Conservation (phyloP, 2,888 invertebrate genomes). For the Phania funesta region DNA sequence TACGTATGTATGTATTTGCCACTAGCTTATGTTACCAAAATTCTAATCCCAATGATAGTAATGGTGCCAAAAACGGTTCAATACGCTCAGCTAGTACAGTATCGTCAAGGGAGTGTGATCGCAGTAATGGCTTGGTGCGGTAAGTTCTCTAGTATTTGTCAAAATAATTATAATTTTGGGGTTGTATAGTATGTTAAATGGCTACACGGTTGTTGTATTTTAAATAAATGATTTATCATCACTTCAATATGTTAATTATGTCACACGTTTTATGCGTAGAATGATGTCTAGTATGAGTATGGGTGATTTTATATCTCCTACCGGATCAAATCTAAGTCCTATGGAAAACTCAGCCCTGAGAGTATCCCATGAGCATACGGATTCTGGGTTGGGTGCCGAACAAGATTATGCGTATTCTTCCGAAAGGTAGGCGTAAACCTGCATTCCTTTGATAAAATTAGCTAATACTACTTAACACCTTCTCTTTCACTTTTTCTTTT, state of each 20-base stretch:
- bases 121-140: slow-evolving; percentile 81
- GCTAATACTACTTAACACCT: not conserved
- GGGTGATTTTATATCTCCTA: slow-evolving; percentile 80
- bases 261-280: slow-evolving; percentile 68
- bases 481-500: not conserved
- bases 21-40: slow-evolving; percentile 80
- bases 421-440: slow-evolving; percentile 82
- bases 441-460: not conserved
- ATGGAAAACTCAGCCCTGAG: slow-evolving; percentile 81
- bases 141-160: slow-evolving; percentile 68
- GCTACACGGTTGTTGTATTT: not conserved
- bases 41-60: slow-evolving; percentile 79
- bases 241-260: not conserved
- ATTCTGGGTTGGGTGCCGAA: slow-evolving; percentile 88
- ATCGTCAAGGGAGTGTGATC: slow-evolving; percentile 82
- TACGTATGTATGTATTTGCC: slow-evolving; percentile 31
- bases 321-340: slow-evolving; percentile 79
- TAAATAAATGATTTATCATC: not conserved
- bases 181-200: not conserved
- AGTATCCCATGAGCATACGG: slow-evolving; percentile 88
- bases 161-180: not conserved
- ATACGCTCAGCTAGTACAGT: slow-evolving; percentile 84
- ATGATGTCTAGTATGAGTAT: slow-evolving; percentile 81
- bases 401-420: slow-evolving; percentile 88
- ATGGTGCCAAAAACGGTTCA: slow-evolving; percentile 81